Base-by-base conservation (phyloP, 2,113 vertebrate genomes). In the Pollachius pollachius region DNA sequence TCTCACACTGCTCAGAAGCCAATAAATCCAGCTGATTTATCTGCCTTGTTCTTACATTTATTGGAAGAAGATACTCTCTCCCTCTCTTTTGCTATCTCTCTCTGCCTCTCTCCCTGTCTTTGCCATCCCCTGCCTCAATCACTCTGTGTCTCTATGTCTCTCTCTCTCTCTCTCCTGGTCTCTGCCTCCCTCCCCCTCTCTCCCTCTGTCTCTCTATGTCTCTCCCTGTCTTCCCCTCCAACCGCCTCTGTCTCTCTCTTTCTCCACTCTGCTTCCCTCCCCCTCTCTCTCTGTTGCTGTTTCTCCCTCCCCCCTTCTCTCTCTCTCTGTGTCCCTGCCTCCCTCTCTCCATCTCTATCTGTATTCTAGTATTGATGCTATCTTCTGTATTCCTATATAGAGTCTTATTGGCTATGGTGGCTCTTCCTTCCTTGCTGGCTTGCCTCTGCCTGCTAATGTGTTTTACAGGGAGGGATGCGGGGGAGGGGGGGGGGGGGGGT, bases 11-110 rank as follows among this genome's bases (percentile, higher is more conserved):
- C 77, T 73, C 69, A 61, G 57, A 60, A 74, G 69, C 67, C 71
- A 62, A 41, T 58, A 58, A 67, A 65, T 76, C 58, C 73, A 60
- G 62, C 70, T 73, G 76, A 81, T 77, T 57, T 69, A 19, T 68
- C 71, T 72, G 58, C 65, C 63, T 75, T 79, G 73, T 82, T 81
- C 65, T 78, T 74, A 76, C 75, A 80, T 78, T 18, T 72, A 80
- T 81, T 67, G 67, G 67, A 77, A 57, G 52, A 63, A 67, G 27
- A 78, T 79, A 64, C 67, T 76, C 79, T 68, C 65, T 80, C 71
- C 70, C 60, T 2, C 13, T 27, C 27, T 27, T 27, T 27, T 27
- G 27, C 27, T 27, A 27, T 27, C 27, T 27, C 27, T 27, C 27
- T 27, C 27, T 27, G 27, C 27, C 27, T 27, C 27, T 27, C 27